Evolutionary conservation across 2,113 vertebrate species (phyloP).

Genomic region (Physeter macrocephalus): DNA sequence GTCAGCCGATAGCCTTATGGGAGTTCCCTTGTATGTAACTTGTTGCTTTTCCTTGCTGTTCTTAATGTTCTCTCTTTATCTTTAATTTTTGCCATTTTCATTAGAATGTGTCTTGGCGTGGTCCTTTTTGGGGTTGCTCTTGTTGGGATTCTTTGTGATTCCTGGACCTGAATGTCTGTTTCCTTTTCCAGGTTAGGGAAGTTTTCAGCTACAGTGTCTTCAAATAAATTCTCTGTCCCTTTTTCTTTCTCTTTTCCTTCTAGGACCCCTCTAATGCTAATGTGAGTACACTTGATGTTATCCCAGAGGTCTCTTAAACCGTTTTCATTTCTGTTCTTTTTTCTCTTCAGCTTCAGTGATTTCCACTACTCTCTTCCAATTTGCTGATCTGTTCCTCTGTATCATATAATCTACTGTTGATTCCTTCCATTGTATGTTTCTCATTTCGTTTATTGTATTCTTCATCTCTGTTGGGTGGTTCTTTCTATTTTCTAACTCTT

Average conservation of each 20-base stretch:
- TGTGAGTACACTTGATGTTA: neutral
- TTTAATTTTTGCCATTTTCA: neutral
- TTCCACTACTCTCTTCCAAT: neutral
- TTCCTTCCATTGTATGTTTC: neutral
- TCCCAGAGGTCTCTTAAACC: too few species aligned
- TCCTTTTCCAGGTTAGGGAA: neutral
- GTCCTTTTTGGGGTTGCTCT: neutral
- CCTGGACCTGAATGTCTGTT: neutral
- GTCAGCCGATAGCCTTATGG: neutral
- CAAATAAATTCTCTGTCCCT: neutral
- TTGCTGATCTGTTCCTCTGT: neutral
- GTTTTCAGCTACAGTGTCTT: neutral
- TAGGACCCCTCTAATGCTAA: neutral
- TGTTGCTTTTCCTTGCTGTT: neutral
- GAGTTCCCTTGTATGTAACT: neutral
- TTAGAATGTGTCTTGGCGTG: neutral
- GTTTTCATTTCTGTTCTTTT: too few species aligned
- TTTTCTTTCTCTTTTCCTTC: neutral
- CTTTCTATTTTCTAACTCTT: neutral
- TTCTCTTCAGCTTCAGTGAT: neutral
- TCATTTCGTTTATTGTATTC: too few species aligned
- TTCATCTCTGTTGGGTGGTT: neutral
- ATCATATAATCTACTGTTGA: neutral
- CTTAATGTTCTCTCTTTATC: rapidly evolving
- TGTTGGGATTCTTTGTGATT: neutral